phyloP scores from a whole-genome alignment of 2,113 vertebrate species.

The Catharus bicknelli region DNA sequence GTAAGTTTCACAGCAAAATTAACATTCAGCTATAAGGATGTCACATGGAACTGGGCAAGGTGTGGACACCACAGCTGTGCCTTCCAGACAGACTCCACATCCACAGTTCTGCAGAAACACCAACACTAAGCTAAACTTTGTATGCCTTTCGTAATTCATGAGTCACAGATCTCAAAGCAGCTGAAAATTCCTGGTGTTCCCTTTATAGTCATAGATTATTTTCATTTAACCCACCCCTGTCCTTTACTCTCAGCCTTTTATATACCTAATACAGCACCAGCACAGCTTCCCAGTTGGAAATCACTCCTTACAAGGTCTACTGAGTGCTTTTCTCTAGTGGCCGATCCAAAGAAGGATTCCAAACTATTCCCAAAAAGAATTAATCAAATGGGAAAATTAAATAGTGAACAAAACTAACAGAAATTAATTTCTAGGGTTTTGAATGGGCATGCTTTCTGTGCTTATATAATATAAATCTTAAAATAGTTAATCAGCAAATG shows the following conservation, averaged over 20 bases:
- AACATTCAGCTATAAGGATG: background rate
- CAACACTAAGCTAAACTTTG: background rate
- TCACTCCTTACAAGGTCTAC: background rate
- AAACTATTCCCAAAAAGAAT: background rate
- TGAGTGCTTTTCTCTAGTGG: background rate
- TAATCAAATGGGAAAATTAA: background rate
- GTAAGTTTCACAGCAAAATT: background rate
- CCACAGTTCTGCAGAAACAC: background rate
- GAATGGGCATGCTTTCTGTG: background rate
- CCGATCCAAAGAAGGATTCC: background rate
- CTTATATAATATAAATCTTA: background rate
- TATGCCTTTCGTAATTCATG: background rate
- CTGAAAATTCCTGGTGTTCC: background rate
- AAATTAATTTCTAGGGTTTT: background rate
- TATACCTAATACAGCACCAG: background rate
- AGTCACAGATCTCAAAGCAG: background rate
- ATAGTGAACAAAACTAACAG: background rate
- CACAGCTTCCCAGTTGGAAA: fast-evolving
- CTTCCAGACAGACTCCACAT: background rate
- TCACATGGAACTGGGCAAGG: background rate
- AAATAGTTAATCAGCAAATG: background rate
- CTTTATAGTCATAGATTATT: background rate
- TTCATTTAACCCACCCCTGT: background rate
- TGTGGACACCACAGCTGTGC: background rate
- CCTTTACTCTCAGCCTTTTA: background rate